Base-by-base conservation (phyloP, 2,797 vertebrate species). In the Neosilurus mollespiculum region DNA sequence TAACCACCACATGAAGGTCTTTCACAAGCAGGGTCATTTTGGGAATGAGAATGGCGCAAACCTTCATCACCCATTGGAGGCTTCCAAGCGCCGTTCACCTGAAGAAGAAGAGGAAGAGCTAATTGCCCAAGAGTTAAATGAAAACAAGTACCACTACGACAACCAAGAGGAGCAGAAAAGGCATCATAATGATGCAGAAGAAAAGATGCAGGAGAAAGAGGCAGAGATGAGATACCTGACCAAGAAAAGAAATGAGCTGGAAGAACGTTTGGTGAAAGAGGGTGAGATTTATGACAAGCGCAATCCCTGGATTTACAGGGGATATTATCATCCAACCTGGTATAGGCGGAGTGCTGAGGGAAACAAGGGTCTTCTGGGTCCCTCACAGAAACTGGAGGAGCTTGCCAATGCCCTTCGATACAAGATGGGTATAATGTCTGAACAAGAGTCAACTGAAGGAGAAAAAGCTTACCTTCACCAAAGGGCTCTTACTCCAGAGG, bases 361-460 rank as follows among this genome's bases (percentile, higher is more conserved):
- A 70, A 84, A 86, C 0, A 16, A 78, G 59, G 61, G 14, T 43
- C 9, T 59, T n/a, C 51, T 54, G 78, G 84, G 75, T 24, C 58
- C 87, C 30, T 86, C 90, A 64, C 86, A 87, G 64, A 93, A 94
- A 89, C 93, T 97, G 92, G 95, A 96, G 2, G 92, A 97, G 58
- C 92, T 98, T 2, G 93, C 95, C 71, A 92, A 95, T 10, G 90
- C 96, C 56, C 92, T 98, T 9, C 94, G 94, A 81, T 95, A 94
- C 91, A 94, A 93, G 88, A 95, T 95, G 78, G 92, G 93, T 0
- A 93, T 94, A 22, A 91, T 94, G 67, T 92, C 94, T 6, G 89
- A 87, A 37, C 87, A 95, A 26, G 90, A 94, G 2, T 91, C 92
- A 86, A 93, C 92, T 1, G 89, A 93, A 85, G 90, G 89, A 1